phyloP scores from a whole-genome alignment of 2,797 vertebrate genomes.

The Carcharodon carcharias region DNA sequence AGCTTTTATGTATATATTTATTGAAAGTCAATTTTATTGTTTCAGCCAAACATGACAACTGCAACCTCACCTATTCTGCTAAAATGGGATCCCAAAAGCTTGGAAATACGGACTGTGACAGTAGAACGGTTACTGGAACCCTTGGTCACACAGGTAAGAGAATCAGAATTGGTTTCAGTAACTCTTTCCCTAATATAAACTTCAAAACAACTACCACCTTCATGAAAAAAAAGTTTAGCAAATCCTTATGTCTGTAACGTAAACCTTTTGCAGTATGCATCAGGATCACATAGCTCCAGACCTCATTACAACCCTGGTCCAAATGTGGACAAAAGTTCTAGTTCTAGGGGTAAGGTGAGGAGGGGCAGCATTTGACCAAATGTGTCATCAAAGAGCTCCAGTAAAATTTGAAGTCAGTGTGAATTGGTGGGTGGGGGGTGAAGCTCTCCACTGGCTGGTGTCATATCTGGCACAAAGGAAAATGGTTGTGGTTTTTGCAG shows the following conservation, averaged over 20 bases:
- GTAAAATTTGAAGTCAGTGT: too few relatives aligned
- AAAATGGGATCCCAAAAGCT: conserved; percentile 77
- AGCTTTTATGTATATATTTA: not conserved
- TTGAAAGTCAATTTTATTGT: not conserved
- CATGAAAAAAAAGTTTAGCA: not conserved
- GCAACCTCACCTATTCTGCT: conserved; percentile 73
- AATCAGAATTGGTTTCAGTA: not conserved
- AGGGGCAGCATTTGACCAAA: too few relatives aligned
- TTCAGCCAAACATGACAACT: conserved; percentile 58
- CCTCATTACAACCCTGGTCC: too few relatives aligned
- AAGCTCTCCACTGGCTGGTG: too few relatives aligned
- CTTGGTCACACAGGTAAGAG: conserved; percentile 68
- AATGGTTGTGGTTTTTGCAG: too few relatives aligned
- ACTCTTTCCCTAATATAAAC: not conserved
- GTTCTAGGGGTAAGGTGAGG: too few relatives aligned
- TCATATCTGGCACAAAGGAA: too few relatives aligned
- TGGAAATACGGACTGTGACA: conserved; percentile 73
- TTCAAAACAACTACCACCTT: not conserved
- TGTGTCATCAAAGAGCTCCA: too few relatives aligned
- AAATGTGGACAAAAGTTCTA: too few relatives aligned
- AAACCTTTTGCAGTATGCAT: not conserved
- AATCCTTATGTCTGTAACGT: not conserved
- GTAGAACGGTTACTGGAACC: conserved; percentile 74
- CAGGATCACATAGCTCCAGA: not conserved
- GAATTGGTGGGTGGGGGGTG: too few relatives aligned